Evolutionary conservation across 2,888 invertebrate genomes (phyloP), one percentile per base, ranked within the genome.

Genomic region (Pheosia gnoma): DNA sequence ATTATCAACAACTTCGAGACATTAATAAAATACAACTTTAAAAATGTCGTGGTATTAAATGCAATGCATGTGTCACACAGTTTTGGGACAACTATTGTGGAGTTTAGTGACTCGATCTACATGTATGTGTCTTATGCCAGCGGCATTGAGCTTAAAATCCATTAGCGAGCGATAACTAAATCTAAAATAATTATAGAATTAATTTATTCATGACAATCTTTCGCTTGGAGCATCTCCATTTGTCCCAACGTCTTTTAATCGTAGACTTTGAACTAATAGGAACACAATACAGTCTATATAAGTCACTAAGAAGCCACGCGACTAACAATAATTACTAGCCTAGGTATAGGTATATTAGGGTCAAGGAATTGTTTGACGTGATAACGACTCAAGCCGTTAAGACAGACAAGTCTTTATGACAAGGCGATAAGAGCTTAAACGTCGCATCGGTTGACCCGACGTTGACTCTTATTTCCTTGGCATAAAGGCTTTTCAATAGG

Each of bases 281-380:
- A 74, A 71, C 71, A 58, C 63, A 63, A 67, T 41, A 13, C 71
- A 63, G 67, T 61, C 58, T 66, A 66, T 62, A 69, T 61, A 66
- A 70, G 77, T 77, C 75, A 75, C 72, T 77, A 75, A 66, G 53
- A 68, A 68, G 66, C 68, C 65, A 70, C 51, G 53, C 60, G 57
- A 59, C 52, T 62, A 66, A 63, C 39, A 39, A 25, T 25, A 25
- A 25, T 25, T 25, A 55, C 65, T 66, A 68, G 61, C 63, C 68
- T 66, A 70, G 61, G 59, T 60, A 56, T 54, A 39, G 25, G 4
- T 25, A 47, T 51, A 51, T 51, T 8, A 0, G 2, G 25, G 10
- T 25, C 51, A 9, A 45, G n/a, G 25, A 25, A 25, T 25, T 25
- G 25, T 25, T 25, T 25, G 25, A 25, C 25, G 25, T 25, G 25